These are phyloP conservation scores for Parauchenoglanis ngamensis DNA, from an alignment of 2,797 vertebrate species.

Conservation along the genomic window DNA sequence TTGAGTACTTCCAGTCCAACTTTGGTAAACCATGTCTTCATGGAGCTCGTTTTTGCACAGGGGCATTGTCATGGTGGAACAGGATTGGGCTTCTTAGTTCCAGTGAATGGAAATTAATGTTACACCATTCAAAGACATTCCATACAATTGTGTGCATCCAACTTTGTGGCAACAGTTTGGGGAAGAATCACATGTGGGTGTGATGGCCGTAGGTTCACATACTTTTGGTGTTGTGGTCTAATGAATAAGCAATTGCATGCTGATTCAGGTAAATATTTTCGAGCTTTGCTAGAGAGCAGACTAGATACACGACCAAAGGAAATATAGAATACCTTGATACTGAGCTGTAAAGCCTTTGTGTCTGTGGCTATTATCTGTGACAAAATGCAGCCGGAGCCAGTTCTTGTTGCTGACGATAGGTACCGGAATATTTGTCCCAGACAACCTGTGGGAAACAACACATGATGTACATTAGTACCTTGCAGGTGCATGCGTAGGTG, in stretches of 20 bases:
- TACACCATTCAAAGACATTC: neutral
- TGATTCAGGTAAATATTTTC: neutral
- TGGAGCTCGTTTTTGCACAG: neutral
- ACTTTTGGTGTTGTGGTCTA: neutral
- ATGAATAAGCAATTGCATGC: neutral
- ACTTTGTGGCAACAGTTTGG: neutral
- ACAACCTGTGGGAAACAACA: slow-evolving; percentile 80
- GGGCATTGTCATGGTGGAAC: neutral
- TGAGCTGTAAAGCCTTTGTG: slow-evolving; percentile 95
- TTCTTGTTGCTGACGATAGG: slow-evolving; percentile 98
- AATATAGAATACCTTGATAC: slow-evolving; percentile 86
- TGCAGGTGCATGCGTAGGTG: too few relatives aligned
- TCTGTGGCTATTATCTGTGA: slow-evolving; percentile 92
- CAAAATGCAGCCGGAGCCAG: slow-evolving; percentile 95
- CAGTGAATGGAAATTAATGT: neutral
- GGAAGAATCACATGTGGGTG: too few relatives aligned
- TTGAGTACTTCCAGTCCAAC: neutral
- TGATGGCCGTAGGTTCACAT: too few relatives aligned
- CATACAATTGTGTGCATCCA: neutral
- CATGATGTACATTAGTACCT: neutral
- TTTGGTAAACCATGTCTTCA: neutral
- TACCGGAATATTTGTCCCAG: slow-evolving; percentile 92
- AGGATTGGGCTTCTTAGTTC: neutral
- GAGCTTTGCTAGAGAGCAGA: neutral
- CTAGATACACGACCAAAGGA: neutral